A percentile compares a stretch with the other conserved stretches of the same genome.
These are phyloP conservation scores for Calliopum simillimum DNA, from an alignment of 2,888 invertebrate genomes.

Conservation along the genomic window DNA sequence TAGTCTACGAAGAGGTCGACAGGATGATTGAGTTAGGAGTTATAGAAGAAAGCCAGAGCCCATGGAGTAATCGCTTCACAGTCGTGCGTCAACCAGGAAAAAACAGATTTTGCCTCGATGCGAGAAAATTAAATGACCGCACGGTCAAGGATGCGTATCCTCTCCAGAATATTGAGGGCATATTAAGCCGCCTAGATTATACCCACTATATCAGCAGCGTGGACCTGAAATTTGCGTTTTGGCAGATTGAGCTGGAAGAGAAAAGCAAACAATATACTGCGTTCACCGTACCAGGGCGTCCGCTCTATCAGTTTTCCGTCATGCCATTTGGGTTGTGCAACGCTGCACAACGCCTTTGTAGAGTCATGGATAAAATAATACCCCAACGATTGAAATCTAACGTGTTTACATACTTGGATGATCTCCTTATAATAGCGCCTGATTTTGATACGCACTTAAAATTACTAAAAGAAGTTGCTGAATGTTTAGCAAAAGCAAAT, in stretches of 20 bases:
- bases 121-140: conserved; percentile 1
- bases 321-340: too few species aligned
- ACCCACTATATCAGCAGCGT: conserved; percentile 10
- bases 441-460: conserved; percentile 15
- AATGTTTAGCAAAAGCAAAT: conserved; percentile 11
- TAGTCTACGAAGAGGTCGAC: conserved; percentile 26
- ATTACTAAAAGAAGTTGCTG: not conserved
- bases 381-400: not conserved
- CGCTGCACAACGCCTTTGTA: too few species aligned
- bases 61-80: not conserved
- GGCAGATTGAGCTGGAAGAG: conserved; percentile 5
- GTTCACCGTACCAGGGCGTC: too few species aligned
- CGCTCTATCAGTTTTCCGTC: too few species aligned
- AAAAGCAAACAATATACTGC: too few species aligned
- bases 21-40: conserved; percentile 20
- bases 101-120: not conserved
- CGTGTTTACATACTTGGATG: conserved; percentile 23
- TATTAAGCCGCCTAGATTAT: too few species aligned
- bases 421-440: not conserved
- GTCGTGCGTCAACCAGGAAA: not conserved
- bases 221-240: conserved; percentile 24
- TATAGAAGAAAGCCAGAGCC: conserved; percentile 5
- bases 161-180: conserved; percentile 1
- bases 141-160: conserved; percentile 14
- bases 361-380: conserved; percentile 3